Conservation (phyloP, 2,797 vertebrate genomes). For the Kryptolebias ocellatus region DNA sequence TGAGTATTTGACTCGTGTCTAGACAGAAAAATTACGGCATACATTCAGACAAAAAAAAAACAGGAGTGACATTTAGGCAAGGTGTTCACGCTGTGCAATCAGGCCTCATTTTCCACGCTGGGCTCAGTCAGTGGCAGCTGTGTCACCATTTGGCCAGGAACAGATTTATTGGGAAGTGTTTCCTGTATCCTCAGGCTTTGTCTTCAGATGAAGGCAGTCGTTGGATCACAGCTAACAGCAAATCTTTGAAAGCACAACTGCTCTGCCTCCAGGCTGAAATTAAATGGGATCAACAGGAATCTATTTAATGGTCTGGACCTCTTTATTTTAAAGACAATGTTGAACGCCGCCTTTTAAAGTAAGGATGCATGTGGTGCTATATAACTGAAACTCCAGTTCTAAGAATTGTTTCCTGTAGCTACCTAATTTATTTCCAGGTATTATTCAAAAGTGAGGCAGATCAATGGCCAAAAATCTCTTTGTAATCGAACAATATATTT, state of each 20-base stretch:
- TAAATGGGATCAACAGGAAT: conserved; percentile 30
- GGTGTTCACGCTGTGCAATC: conserved; percentile 74
- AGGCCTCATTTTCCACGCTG: conserved; percentile 63
- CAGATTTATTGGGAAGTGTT: conserved; percentile 55
- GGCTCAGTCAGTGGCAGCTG: conserved; percentile 51
- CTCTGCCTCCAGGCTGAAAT: conserved; percentile 27
- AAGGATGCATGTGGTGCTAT: too few species aligned
- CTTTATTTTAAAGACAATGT: conserved; percentile 17
- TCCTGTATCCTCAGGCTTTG: conserved; percentile 34
- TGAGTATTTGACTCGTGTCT: conserved; percentile 61
- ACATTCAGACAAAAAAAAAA: conserved; percentile 41
- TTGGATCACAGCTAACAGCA: conserved; percentile 27
- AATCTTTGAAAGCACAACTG: conserved; percentile 41
- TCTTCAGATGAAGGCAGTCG: conserved; percentile 45
- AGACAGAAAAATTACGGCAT: conserved; percentile 61
- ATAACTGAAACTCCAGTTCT: too few species aligned
- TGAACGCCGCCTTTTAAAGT: not conserved
- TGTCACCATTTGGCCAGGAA: conserved; percentile 51
- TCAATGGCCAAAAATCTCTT: too few species aligned
- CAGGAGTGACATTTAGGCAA: conserved; percentile 52
- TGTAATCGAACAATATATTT: too few species aligned
- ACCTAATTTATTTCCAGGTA: conserved; percentile 2
- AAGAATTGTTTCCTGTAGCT: not conserved
- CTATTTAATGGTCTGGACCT: conserved; percentile 11
- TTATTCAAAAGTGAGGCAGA: not conserved